Evolutionary conservation across 2,888 invertebrate species (phyloP).

Genomic region (Perizoma affinitatum): DNA sequence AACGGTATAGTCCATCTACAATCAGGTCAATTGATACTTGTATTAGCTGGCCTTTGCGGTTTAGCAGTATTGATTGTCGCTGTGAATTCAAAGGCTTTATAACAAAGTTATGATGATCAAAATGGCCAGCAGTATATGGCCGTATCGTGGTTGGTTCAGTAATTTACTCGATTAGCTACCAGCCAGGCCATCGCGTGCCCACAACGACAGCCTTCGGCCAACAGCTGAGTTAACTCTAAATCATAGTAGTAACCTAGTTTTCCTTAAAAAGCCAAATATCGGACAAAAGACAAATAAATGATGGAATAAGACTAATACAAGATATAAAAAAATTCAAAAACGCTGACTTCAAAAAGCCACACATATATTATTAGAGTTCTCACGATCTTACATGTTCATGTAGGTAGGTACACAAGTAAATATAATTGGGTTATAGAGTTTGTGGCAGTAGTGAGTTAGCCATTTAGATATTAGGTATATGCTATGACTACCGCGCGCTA

Average conservation of each 20-base stretch:
- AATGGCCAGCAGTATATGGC: constrained; percentile 17
- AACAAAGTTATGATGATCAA: constrained; percentile 28
- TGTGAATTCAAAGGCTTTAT: constrained; percentile 21
- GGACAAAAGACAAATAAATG: too few species aligned
- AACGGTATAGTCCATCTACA: constrained; percentile 5
- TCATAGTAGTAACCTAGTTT: neutral
- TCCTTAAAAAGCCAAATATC: neutral
- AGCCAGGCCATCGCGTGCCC: constrained; percentile 60
- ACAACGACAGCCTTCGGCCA: constrained; percentile 38
- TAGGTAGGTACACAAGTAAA: too few species aligned
- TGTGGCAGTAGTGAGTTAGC: neutral
- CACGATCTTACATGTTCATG: too few species aligned
- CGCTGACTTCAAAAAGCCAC: too few species aligned
- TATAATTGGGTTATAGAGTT: neutral
- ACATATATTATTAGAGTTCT: too few species aligned
- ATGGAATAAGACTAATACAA: too few species aligned
- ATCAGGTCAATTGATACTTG: constrained; percentile 17
- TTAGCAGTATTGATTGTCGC: constrained; percentile 18
- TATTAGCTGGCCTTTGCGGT: constrained; percentile 10
- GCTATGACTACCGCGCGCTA: constrained; percentile 21
- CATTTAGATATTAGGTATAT: constrained; percentile 4
- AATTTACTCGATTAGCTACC: constrained; percentile 62
- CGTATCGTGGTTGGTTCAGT: constrained; percentile 48
- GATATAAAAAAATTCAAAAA: too few species aligned
- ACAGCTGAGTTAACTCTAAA: constrained; percentile 6